phyloP scores from a whole-genome alignment of 2,113 vertebrate species.

The Prietella phreatophila region DNA sequence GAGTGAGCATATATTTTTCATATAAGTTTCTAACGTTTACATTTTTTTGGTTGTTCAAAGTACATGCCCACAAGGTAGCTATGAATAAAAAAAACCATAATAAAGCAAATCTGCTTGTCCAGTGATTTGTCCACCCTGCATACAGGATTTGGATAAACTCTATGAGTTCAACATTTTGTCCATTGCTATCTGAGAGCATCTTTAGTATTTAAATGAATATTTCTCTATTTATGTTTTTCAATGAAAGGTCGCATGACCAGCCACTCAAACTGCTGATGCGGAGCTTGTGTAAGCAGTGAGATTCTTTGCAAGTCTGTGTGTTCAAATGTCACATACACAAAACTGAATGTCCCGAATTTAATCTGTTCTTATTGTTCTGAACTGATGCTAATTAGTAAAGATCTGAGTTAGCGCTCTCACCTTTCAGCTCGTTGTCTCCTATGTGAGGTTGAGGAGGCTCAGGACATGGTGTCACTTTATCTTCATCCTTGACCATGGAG shows the following conservation, averaged over 20 bases:
- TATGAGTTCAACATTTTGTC: neutral
- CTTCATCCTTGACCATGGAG: constrained; percentile 31
- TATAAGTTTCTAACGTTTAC: too few relatives aligned
- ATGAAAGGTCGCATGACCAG: neutral
- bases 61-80: too few relatives aligned
- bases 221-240: neutral
- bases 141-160: neutral
- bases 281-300: neutral
- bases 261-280: neutral
- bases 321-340: neutral
- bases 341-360: neutral
- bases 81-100: too few relatives aligned
- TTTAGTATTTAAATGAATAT: neutral
- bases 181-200: neutral
- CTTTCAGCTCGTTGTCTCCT: constrained; percentile 66
- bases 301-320: neutral
- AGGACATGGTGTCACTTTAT: constrained; percentile 40
- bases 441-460: constrained; percentile 49
- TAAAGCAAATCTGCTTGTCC: too few relatives aligned
- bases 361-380: neutral
- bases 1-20: too few relatives aligned
- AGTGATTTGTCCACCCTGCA: too few relatives aligned
- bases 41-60: too few relatives aligned
- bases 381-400: neutral
- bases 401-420: constrained; percentile 50